phyloP scores from a whole-genome alignment of 2,113 vertebrate species.

The Urocolius indicus region DNA sequence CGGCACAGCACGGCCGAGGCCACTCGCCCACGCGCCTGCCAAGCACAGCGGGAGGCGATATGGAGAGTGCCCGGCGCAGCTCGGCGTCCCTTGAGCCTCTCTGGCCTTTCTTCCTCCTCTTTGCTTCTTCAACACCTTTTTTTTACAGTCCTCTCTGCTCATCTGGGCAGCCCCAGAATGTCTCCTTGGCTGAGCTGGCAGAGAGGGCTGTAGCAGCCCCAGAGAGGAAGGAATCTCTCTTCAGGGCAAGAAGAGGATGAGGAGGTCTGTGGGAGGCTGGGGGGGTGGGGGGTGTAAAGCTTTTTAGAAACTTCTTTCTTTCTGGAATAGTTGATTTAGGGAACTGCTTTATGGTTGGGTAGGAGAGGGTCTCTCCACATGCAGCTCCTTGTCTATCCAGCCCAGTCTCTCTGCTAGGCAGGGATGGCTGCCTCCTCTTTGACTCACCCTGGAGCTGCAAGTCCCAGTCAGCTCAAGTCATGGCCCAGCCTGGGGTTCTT shows the following conservation, averaged over 20 bases:
- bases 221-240: not conserved
- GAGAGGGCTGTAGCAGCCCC: not conserved
- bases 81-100: not conserved
- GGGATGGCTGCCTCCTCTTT: not conserved
- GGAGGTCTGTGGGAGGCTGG: not conserved
- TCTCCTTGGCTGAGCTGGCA: not conserved
- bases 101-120: not conserved
- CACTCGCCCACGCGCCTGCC: accelerated
- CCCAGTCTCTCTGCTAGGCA: not conserved
- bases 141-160: not conserved
- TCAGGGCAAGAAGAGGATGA: not conserved
- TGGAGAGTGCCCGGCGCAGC: not conserved
- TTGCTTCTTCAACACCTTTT: not conserved
- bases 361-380: not conserved
- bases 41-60: not conserved
- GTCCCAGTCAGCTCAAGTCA: not conserved
- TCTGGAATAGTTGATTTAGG: not conserved
- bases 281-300: not conserved
- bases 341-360: not conserved
- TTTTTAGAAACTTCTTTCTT: not conserved
- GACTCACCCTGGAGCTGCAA: not conserved
- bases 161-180: not conserved
- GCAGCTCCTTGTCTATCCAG: not conserved
- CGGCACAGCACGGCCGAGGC: accelerated
- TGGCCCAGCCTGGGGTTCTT: not conserved